A percentile compares a stretch with the other conserved stretches of the same genome.
phyloP scores from a whole-genome alignment of 64 coral and sea anemone species.

The Dendrophyllia cribrosa region DNA sequence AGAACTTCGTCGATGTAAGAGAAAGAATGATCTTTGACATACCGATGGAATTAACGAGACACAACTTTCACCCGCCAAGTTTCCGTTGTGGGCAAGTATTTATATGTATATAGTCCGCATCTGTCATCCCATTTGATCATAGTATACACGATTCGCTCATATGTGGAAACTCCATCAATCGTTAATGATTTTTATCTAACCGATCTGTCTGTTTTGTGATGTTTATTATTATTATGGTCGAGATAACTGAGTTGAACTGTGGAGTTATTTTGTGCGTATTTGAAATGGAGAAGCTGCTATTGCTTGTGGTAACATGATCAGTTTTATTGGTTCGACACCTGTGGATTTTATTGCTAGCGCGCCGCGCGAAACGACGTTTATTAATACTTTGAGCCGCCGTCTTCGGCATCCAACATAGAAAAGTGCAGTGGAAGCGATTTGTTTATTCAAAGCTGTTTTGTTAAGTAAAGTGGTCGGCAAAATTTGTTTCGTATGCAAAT shows the following conservation, averaged over 20 bases:
- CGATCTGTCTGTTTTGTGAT: slow-evolving; percentile 9
- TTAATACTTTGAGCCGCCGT: neutral
- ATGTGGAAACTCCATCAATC: slow-evolving; percentile 5
- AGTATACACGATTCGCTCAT: neutral
- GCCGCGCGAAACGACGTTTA: neutral
- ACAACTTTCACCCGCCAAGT: neutral
- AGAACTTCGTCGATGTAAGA: neutral
- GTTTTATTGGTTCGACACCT: neutral
- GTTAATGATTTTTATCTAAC: slow-evolving; percentile 38
- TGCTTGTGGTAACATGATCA: neutral
- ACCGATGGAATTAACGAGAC: neutral
- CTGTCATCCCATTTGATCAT: neutral
- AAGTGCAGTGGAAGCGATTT: neutral
- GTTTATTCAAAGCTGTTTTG: slow-evolving; percentile 1
- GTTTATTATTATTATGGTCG: slow-evolving; percentile 14
- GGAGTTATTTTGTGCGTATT: neutral
- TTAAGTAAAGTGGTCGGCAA: slow-evolving; percentile 23
- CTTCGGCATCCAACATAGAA: neutral
- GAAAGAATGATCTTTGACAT: neutral
- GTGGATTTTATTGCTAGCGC: neutral
- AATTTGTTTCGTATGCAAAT: slow-evolving; percentile 26
- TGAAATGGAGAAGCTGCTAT: neutral
- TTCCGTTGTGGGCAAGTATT: neutral
- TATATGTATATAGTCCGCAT: neutral
- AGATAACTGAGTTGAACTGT: neutral